Conservation (phyloP, 2,888 invertebrate species). For the Lamellibrachia satsuma region DNA sequence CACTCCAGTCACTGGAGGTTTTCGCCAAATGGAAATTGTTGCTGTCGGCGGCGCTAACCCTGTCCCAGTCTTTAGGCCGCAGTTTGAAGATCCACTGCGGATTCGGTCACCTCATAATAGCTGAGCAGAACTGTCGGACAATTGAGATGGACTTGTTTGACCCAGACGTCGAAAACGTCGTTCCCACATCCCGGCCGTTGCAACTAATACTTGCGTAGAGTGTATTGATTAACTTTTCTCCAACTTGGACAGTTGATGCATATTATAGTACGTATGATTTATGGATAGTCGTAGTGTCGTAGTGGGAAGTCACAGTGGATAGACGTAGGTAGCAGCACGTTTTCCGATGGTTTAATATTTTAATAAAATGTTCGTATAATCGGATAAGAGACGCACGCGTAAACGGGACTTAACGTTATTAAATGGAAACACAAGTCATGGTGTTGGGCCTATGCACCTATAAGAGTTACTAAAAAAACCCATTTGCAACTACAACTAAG, state of each 20-base stretch:
- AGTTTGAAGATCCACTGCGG: not conserved
- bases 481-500: too few relatives aligned
- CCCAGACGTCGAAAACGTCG: not conserved
- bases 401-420: too few relatives aligned
- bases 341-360: too few relatives aligned
- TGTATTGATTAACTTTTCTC: not conserved
- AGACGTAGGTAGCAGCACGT: too few relatives aligned
- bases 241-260: not conserved
- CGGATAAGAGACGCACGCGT: too few relatives aligned
- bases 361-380: too few relatives aligned
- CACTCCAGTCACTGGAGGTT: not conserved
- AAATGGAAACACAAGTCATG: too few relatives aligned
- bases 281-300: not conserved
- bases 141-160: not conserved
- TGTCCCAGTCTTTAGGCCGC: not conserved
- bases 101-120: not conserved
- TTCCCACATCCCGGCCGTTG: not conserved
- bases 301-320: not conserved
- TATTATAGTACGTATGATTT: not conserved
- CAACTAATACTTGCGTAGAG: not conserved
- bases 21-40: constrained; percentile 6
- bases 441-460: too few relatives aligned
- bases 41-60: not conserved
- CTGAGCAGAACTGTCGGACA: not conserved
- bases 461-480: too few relatives aligned